Evolutionary conservation across 2,113 vertebrate species (phyloP), one percentile per base, ranked within the genome.

Genomic region (Varanus salvator): DNA sequence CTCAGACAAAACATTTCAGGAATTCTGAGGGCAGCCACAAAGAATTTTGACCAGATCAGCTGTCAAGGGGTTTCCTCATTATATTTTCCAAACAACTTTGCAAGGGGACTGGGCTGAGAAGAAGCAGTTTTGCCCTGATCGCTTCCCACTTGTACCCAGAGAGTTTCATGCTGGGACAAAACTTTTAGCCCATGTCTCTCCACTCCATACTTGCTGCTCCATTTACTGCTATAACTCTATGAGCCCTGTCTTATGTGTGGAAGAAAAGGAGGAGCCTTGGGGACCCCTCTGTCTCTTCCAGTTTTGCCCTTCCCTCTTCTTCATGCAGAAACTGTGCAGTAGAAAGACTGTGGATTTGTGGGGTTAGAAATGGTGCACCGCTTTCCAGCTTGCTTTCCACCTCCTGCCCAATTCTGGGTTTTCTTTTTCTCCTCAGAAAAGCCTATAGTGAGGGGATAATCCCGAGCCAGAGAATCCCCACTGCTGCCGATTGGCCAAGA

Each of bases 401-500:
- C 25, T 64, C 1, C 5, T 44, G 19, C 6, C n/a, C 25, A 3
- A 44, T 69, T 0, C 0, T 6, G 2, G 3, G 2, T 52, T 27
- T 5, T 34, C 27, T 72, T 0, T 0, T 8, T 8, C 57, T 2
- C 6, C 0, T 48, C 0, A 2, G 68, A 14, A 83, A 80, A 0
- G 27, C 54, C 19, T 0, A 0, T 0, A 89, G 74, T 66, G 77
- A 92, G n/a, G 94, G 0, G n/a, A 25, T 1, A 44, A 1, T 19
- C 75, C 17, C 4, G 23, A 94, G 93, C 95, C 93, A 91, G 93
- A 95, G 92, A 90, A 92, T 84, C 34, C n/a, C 38, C 78, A 92
- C 93, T 93, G 92, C 95, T 93, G 94, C 80, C 94, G 95, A 95
- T 96, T 95, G 93, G 93, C 80, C 0, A 74, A 96, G 96, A 83